Evolutionary conservation across 1,140 invertebrate genomes (phyloP).

Genomic region (Tyrophagus putrescentiae): DNA sequence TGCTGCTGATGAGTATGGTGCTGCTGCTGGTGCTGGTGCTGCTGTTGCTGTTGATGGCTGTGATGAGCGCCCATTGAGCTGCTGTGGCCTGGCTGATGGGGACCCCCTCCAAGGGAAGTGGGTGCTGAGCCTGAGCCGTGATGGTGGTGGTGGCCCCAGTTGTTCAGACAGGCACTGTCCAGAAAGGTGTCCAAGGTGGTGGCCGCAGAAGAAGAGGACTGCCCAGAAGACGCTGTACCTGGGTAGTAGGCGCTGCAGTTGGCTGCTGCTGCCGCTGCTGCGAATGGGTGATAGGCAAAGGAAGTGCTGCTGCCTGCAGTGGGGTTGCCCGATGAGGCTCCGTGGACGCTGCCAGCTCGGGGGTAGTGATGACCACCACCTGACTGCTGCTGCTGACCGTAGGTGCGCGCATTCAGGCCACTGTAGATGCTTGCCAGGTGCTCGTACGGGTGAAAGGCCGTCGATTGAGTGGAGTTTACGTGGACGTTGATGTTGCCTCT

Average conservation of each 20-base stretch:
- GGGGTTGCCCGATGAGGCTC: not conserved
- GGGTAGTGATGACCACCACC: not conserved
- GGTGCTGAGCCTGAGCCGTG: not conserved
- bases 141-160: not conserved
- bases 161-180: not conserved
- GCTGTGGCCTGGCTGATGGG: no score
- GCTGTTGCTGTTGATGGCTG: not conserved
- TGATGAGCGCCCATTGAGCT: no score
- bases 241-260: not conserved
- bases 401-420: not conserved
- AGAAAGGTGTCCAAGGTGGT: not conserved
- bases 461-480: no score
- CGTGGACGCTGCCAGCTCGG: not conserved
- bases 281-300: conserved; percentile 2
- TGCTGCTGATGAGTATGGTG: not conserved
- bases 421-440: conserved; percentile 3
- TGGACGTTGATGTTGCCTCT: no score
- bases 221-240: not conserved
- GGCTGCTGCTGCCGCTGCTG: no score
- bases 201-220: not conserved
- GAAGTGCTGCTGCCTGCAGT: not conserved
- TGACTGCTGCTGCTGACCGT: not conserved
- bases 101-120: not conserved
- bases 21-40: not conserved
- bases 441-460: not conserved